phyloP scores from a whole-genome alignment of 2,797 vertebrate species.

The Pipistrellus pygmaeus region DNA sequence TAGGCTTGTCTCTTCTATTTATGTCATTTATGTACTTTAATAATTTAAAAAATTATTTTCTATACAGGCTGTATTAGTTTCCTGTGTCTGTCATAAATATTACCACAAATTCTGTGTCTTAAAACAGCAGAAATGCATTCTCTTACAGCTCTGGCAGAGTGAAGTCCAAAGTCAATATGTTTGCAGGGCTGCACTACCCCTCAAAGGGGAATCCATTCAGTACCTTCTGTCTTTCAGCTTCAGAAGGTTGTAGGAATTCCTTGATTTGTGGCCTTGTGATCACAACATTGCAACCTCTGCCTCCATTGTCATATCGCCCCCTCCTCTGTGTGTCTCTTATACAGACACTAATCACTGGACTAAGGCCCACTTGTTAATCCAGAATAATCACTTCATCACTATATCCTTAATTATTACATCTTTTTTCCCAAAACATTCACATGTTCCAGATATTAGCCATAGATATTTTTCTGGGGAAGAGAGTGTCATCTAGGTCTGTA shows the following conservation, averaged over 20 bases:
- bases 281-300: fast-evolving
- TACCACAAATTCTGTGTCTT: not conserved
- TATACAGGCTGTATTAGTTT: not conserved
- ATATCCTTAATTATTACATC: not conserved
- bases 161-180: not conserved
- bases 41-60: not conserved
- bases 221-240: not conserved
- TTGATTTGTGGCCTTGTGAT: not conserved
- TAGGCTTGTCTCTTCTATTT: not conserved
- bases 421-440: not conserved
- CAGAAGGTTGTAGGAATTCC: not conserved
- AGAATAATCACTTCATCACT: not conserved
- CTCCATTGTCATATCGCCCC: not conserved
- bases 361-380: too few relatives aligned
- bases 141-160: not conserved
- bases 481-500: not conserved
- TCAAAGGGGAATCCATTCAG: not conserved
- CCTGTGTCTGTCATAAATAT: not conserved
- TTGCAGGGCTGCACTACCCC: too few relatives aligned
- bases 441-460: not conserved
- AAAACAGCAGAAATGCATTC: not conserved
- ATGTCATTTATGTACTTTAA: not conserved
- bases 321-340: not conserved
- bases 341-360: not conserved
- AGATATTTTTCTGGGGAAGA: not conserved